phyloP scores from a whole-genome alignment of 2,888 invertebrate species.

The Branchipolynoe longqiensis region DNA sequence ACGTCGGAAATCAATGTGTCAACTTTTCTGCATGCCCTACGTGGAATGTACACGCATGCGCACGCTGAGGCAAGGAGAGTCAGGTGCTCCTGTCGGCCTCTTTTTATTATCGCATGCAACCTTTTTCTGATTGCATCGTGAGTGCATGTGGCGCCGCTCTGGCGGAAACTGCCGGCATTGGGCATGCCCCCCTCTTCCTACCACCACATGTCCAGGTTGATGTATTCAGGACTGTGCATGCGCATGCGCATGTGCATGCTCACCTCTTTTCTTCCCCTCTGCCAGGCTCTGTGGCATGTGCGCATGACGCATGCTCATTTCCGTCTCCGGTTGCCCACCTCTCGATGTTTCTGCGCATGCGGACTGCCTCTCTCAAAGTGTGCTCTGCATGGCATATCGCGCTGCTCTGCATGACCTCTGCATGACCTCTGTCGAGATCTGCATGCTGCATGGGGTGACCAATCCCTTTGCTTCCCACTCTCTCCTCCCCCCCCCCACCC shows the following conservation, averaged over 20 bases:
- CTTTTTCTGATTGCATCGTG: slow-evolving; percentile 46
- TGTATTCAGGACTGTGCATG: too few species aligned
- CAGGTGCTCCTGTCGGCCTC: slow-evolving; percentile 41
- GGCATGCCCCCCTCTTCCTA: too few species aligned
- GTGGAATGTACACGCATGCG: slow-evolving; percentile 33
- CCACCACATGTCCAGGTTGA: background rate
- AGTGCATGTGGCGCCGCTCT: background rate
- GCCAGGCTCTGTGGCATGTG: too few species aligned
- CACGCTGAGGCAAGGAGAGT: background rate
- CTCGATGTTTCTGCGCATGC: slow-evolving; percentile 11
- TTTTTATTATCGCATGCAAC: slow-evolving; percentile 44
- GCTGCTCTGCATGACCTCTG: slow-evolving; percentile 33
- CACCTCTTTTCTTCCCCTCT: slow-evolving; percentile 29
- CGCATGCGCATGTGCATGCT: background rate
- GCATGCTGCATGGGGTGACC: slow-evolving; percentile 49
- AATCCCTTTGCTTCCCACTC: too few species aligned
- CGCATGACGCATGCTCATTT: slow-evolving; percentile 36
- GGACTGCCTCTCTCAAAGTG: slow-evolving; percentile 35
- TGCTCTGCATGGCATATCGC: slow-evolving; percentile 35
- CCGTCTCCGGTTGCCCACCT: background rate
- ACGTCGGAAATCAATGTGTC: too few species aligned
- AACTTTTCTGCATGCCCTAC: slow-evolving; percentile 46
- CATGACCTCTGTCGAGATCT: too few species aligned
- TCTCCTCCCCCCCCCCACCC: too few species aligned
- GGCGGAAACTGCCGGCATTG: background rate